These are phyloP conservation scores for Dascillus cervinus DNA, from an alignment of 2,888 invertebrate species.

Conservation along the genomic window DNA sequence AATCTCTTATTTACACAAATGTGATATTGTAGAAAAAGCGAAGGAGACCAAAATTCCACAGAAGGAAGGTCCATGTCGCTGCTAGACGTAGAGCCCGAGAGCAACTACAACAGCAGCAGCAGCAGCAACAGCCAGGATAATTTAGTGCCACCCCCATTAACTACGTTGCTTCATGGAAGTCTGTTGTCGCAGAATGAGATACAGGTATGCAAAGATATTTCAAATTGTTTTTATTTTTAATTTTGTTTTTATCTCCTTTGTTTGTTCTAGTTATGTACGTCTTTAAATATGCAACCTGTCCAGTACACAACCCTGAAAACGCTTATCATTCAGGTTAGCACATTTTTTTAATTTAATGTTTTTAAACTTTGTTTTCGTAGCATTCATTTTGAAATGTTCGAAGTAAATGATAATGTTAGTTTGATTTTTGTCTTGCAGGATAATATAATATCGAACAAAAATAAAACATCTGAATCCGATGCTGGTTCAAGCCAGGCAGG, in stretches of 20 bases:
- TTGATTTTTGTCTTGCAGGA: slow-evolving; percentile 26
- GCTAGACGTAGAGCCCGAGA: slow-evolving; percentile 49
- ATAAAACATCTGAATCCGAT: slow-evolving; percentile 20
- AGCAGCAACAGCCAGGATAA: slow-evolving; percentile 37
- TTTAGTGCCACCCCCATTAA: slow-evolving; percentile 14
- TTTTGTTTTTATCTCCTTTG: slow-evolving; percentile 1
- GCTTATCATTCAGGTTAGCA: slow-evolving; percentile 59
- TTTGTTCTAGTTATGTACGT: slow-evolving; percentile 58
- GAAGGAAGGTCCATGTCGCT: slow-evolving; percentile 82
- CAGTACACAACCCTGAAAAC: slow-evolving; percentile 87
- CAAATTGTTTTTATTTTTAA: neutral
- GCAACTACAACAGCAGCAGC: slow-evolving; percentile 43
- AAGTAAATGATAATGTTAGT: slow-evolving; percentile 1
- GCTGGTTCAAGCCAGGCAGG: slow-evolving; percentile 22
- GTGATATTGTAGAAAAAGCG: slow-evolving; percentile 55
- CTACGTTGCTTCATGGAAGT: slow-evolving; percentile 23
- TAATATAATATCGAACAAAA: slow-evolving; percentile 28
- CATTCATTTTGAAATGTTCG: neutral
- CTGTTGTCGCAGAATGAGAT: slow-evolving; percentile 61
- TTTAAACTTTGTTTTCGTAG: slow-evolving; percentile 6
- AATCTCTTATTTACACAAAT: too few relatives aligned
- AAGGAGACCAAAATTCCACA: slow-evolving; percentile 73
- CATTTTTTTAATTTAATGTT: slow-evolving; percentile 5
- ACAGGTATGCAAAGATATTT: slow-evolving; percentile 42
- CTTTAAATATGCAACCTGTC: slow-evolving; percentile 74